These are phyloP conservation scores for Apodemus speciosus DNA, from an alignment of 2,113 vertebrate genomes.

Conservation along the genomic window DNA sequence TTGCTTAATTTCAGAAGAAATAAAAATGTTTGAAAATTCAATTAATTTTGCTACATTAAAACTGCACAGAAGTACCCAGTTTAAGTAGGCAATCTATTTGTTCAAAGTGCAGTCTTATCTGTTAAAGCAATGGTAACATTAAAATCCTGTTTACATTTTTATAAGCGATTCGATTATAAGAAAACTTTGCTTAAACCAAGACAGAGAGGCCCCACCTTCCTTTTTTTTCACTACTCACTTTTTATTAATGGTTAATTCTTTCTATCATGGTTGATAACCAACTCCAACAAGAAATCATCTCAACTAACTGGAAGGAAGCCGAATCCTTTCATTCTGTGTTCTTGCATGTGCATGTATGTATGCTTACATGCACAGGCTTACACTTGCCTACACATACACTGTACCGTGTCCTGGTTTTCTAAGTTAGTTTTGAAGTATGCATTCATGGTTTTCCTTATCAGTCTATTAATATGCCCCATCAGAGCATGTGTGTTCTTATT, in stretches of 20 bases:
- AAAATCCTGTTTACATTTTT: conserved; percentile 5
- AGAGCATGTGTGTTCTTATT: conserved; percentile 7
- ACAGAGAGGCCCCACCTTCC: not conserved
- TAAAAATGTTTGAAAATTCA: conserved; percentile 76
- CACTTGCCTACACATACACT: not conserved
- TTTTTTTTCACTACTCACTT: not conserved
- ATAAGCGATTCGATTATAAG: conserved; percentile 28
- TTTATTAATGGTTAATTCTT: not conserved
- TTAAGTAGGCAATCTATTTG: conserved; percentile 35
- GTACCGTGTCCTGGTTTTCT: conserved; percentile 64
- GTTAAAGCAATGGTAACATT: not conserved
- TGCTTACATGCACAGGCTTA: not conserved
- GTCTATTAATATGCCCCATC: conserved; percentile 64
- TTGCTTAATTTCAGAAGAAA: conserved; percentile 73
- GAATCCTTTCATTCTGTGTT: conserved; percentile 4
- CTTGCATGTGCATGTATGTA: not conserved
- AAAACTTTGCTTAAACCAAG: not conserved
- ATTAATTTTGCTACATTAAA: conserved; percentile 66
- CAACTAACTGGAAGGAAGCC: conserved; percentile 53
- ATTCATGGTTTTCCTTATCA: conserved; percentile 66
- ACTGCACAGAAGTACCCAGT: conserved; percentile 60
- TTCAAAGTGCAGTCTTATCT: conserved; percentile 21
- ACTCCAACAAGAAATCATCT: conserved; percentile 34
- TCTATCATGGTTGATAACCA: conserved; percentile 44
- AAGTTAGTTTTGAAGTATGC: conserved; percentile 68